These are phyloP conservation scores for Dasypus novemcinctus DNA, from an alignment of 2,113 vertebrate genomes.

Conservation along the genomic window DNA sequence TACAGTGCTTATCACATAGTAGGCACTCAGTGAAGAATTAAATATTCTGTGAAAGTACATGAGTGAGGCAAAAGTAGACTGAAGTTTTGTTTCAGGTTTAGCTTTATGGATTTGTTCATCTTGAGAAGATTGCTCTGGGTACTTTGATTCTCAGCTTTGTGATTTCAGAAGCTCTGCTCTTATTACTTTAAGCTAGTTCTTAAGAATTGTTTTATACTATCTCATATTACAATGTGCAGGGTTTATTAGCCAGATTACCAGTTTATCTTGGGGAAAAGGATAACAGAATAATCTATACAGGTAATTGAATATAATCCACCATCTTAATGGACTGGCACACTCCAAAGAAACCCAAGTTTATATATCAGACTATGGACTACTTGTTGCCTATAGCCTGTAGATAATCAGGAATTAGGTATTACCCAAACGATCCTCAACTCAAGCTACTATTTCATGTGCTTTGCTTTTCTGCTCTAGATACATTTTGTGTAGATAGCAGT, in stretches of 20 bases:
- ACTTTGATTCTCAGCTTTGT: not conserved
- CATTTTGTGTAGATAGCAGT: not conserved
- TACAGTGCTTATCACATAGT: not conserved
- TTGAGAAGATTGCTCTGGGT: not conserved
- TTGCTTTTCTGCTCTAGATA: not conserved
- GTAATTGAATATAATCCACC: too few relatives aligned
- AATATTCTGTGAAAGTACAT: not conserved
- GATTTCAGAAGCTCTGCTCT: not conserved
- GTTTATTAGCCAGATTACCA: not conserved
- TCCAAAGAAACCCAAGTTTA: not conserved
- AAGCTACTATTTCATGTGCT: not conserved
- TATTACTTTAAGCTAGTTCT: not conserved
- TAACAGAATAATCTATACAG: not conserved
- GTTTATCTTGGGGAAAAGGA: not conserved
- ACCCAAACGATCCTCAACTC: not conserved
- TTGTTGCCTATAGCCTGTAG: not conserved
- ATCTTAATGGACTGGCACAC: not conserved
- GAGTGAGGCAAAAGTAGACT: not conserved
- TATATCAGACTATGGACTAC: not conserved
- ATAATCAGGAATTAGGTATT: not conserved
- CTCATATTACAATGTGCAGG: not conserved
- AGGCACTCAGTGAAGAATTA: not conserved
- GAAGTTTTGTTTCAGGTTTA: not conserved
- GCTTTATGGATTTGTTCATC: not conserved
- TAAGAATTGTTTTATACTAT: not conserved